Evolutionary conservation across 2,888 invertebrate genomes (phyloP).

Genomic region (Eremobia ochroleuca): DNA sequence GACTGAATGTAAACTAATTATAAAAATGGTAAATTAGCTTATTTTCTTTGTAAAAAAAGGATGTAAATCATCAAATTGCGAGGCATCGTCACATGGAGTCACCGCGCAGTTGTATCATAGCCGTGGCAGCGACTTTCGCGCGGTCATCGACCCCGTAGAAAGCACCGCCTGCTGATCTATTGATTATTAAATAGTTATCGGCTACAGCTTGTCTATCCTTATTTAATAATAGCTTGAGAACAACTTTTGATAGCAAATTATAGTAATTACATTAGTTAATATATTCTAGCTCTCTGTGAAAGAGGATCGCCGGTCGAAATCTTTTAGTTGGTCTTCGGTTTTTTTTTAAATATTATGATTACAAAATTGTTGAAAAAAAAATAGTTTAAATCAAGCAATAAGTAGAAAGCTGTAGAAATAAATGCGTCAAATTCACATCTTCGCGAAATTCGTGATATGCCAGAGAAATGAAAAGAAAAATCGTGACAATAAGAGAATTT

Average conservation of each 20-base stretch:
- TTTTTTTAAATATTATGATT: no score
- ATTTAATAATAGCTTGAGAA: constrained; percentile 44
- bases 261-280: not conserved
- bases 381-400: not conserved
- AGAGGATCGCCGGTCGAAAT: not conserved
- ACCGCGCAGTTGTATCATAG: constrained; percentile 67
- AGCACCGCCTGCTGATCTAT: constrained; percentile 70
- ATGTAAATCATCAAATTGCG: constrained; percentile 40
- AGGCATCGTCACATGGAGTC: constrained; percentile 53
- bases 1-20: not conserved
- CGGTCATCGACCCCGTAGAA: constrained; percentile 79
- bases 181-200: constrained; percentile 63
- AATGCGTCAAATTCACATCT: not conserved
- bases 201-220: constrained; percentile 42
- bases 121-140: constrained; percentile 72
- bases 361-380: no score
- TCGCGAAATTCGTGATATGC: not conserved
- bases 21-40: not conserved
- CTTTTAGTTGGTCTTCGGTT: not conserved
- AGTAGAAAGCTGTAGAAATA: not conserved
- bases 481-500: not conserved
- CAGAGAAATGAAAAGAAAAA: not conserved
- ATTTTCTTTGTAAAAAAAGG: constrained; percentile 21
- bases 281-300: not conserved
- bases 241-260: not conserved